A percentile compares a stretch with the other conserved stretches of the same genome.
phyloP scores from a whole-genome alignment of 2,797 vertebrate genomes.

The Sebastes nivosus region DNA sequence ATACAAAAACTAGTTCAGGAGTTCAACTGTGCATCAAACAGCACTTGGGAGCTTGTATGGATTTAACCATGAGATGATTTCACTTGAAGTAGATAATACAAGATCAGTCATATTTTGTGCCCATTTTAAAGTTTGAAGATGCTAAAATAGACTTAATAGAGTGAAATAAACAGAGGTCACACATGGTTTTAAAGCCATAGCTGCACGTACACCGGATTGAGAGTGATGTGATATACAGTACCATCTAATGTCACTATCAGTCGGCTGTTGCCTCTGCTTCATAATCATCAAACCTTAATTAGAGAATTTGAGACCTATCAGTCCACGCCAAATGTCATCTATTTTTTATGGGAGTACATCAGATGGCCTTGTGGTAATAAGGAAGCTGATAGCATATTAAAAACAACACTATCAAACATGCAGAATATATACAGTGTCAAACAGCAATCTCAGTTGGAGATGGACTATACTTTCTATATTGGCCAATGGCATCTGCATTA shows the following conservation, averaged over 20 bases:
- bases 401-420: constrained; percentile 1
- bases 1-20: neutral
- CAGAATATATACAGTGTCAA: neutral
- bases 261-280: neutral
- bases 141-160: neutral
- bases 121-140: neutral
- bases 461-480: neutral
- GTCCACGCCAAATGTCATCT: constrained; percentile 10
- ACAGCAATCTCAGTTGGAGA: neutral
- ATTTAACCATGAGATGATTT: neutral
- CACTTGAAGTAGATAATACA: neutral
- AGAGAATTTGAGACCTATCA: constrained; percentile 2
- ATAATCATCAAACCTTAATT: constrained; percentile 14
- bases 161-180: neutral
- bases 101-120: neutral
- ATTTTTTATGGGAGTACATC: constrained; percentile 40
- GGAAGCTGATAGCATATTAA: neutral
- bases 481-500: neutral
- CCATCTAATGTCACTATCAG: neutral
- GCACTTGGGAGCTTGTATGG: neutral
- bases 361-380: constrained; percentile 3
- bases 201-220: neutral
- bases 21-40: neutral
- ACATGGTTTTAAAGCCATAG: neutral
- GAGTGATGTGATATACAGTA: neutral